These are phyloP conservation scores for Madoqua kirkii DNA, from an alignment of 2,113 vertebrate genomes.

Conservation along the genomic window DNA sequence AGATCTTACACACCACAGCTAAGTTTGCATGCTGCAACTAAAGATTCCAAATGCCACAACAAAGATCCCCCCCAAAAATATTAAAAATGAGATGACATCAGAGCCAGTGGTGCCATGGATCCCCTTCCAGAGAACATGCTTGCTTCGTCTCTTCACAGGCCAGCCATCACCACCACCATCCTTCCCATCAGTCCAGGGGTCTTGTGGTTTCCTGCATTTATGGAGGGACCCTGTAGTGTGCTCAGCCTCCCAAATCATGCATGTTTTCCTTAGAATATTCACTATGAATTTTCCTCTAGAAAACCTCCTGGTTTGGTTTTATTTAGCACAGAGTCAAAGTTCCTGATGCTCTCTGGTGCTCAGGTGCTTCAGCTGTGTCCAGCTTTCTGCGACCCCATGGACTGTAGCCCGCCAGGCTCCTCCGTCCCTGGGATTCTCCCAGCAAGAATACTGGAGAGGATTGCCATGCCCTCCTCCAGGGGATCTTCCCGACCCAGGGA, in stretches of 20 bases:
- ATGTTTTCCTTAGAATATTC: background rate
- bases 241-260: background rate
- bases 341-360: background rate
- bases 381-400: fast-evolving
- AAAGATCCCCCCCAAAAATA: background rate
- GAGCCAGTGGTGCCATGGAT: background rate
- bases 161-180: background rate
- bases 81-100: background rate
- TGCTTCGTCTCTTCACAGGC: background rate
- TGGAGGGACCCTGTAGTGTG: background rate
- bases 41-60: background rate
- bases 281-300: background rate
- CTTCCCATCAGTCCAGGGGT: background rate
- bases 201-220: background rate
- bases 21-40: background rate
- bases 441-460: background rate
- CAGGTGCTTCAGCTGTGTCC: background rate
- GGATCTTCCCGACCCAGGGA: background rate
- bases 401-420: background rate
- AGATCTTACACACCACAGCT: background rate
- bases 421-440: background rate
- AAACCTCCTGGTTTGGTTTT: background rate
- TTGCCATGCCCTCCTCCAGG: background rate
- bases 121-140: background rate
- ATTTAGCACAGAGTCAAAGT: background rate